Percentiles rank a stretch among this genome's conserved stretches.
These are phyloP conservation scores for Coilia nasus DNA, from an alignment of 2,797 vertebrate species.

Conservation along the genomic window DNA sequence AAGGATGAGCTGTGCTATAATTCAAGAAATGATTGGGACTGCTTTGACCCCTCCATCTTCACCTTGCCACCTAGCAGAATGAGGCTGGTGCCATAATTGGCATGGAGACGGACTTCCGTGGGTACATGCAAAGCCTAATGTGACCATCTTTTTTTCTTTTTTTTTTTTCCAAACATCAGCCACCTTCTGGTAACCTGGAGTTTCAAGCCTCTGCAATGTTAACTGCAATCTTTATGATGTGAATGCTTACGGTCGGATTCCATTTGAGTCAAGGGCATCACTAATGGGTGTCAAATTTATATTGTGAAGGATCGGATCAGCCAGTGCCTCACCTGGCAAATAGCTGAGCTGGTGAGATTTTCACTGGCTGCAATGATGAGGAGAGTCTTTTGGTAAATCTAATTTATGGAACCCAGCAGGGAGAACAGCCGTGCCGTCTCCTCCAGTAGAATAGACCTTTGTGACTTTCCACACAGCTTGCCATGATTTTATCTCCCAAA, in stretches of 20 bases:
- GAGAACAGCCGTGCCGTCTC: background rate
- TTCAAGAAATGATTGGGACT: background rate
- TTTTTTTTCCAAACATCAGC: background rate
- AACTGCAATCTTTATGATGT: background rate
- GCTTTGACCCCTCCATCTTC: background rate
- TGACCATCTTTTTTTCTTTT: background rate
- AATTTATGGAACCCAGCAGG: background rate
- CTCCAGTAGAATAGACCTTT: too few species aligned
- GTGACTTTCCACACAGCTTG: too few species aligned
- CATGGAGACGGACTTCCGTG: background rate
- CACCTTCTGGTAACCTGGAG: background rate
- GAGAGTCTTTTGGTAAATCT: background rate
- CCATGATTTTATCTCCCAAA: background rate
- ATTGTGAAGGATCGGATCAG: background rate
- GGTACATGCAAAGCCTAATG: background rate
- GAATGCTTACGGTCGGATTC: background rate
- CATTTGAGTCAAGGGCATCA: background rate
- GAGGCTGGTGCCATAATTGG: background rate
- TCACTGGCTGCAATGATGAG: background rate
- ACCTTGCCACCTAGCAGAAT: background rate
- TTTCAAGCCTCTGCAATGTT: background rate
- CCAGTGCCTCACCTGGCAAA: background rate
- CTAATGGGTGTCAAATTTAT: background rate
- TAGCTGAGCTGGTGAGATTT: background rate
- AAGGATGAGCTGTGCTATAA: background rate